Conservation (phyloP, 2,797 vertebrate species). For the Oryzias sinensis region DNA sequence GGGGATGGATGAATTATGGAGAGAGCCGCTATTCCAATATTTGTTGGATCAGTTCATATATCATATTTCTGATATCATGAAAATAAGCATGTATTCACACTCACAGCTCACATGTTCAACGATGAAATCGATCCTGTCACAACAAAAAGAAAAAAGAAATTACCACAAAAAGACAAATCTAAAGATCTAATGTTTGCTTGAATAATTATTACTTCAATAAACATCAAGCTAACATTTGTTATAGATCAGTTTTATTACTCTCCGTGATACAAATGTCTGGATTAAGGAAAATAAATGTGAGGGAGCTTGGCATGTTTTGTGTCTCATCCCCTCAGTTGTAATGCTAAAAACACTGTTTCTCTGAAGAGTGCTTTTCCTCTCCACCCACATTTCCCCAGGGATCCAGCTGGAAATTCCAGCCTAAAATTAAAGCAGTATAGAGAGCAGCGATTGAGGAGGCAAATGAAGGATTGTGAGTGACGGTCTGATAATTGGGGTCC, state of each 20-base stretch:
- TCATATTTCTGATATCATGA: slow-evolving; percentile 57
- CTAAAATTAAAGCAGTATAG: slow-evolving; percentile 63
- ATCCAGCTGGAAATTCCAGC: slow-evolving; percentile 56
- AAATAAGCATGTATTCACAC: slow-evolving; percentile 11
- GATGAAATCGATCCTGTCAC: too few species aligned
- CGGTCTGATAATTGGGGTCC: slow-evolving; percentile 74
- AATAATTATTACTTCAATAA: too few species aligned
- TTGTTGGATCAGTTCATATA: slow-evolving; percentile 53
- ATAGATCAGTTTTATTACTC: slow-evolving; percentile 46
- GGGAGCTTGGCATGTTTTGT: slow-evolving; percentile 50
- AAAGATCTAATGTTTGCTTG: too few species aligned
- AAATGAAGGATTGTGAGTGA: slow-evolving; percentile 73
- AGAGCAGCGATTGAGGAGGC: slow-evolving; percentile 53
- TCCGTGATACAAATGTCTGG: slow-evolving; percentile 52
- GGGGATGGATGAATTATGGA: slow-evolving; percentile 76
- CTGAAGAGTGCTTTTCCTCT: slow-evolving; percentile 74
- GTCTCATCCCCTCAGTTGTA: slow-evolving; percentile 50
- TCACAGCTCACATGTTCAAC: too few species aligned
- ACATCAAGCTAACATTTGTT: too few species aligned
- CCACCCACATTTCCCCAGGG: slow-evolving; percentile 54
- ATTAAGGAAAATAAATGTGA: slow-evolving; percentile 15
- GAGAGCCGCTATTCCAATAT: slow-evolving; percentile 67
- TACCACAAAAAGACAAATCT: too few species aligned
- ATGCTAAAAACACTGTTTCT: slow-evolving; percentile 62
- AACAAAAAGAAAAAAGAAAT: too few species aligned